These are phyloP conservation scores for Rhyacophila brunnea DNA, from an alignment of 1,140 invertebrate species.

Conservation along the genomic window DNA sequence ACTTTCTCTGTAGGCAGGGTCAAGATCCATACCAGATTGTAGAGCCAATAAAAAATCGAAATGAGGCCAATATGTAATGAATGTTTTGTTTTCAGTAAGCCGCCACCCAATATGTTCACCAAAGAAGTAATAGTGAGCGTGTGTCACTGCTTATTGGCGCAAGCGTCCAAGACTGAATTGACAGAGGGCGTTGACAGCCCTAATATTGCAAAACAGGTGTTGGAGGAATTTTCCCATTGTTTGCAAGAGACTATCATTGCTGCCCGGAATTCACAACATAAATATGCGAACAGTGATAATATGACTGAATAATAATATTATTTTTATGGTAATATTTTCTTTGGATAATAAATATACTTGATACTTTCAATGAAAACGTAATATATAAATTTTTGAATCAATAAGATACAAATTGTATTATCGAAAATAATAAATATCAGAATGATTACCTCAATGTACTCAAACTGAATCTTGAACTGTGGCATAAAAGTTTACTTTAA, in stretches of 20 bases:
- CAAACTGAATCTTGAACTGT: too few species aligned
- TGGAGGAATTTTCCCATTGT: conserved; percentile 94
- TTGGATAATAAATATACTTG: too few species aligned
- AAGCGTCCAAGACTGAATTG: conserved; percentile 81
- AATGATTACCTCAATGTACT: too few species aligned
- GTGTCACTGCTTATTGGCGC: conserved; percentile 90
- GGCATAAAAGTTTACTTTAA: too few species aligned
- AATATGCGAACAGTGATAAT: conserved; percentile 1
- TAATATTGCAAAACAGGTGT: conserved; percentile 56
- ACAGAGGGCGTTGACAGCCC: conserved; percentile 57
- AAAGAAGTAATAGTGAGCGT: conserved; percentile 94
- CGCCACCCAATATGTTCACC: conserved; percentile 87
- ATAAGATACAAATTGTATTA: too few species aligned
- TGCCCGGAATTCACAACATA: conserved; percentile 38
- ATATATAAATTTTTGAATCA: too few species aligned
- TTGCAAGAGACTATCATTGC: conserved; percentile 87
- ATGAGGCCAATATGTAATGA: too few species aligned
- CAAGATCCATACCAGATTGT: too few species aligned
- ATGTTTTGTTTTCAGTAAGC: conserved; percentile 54
- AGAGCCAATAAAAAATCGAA: too few species aligned
- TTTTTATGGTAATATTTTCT: not conserved
- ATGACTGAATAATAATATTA: not conserved
- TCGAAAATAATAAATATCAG: too few species aligned
- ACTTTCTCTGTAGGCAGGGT: too few species aligned
- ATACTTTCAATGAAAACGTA: too few species aligned